Evolutionary conservation across 2,113 vertebrate genomes (phyloP), one percentile per base, ranked within the genome.

Genomic region (Callorhinus ursinus): DNA sequence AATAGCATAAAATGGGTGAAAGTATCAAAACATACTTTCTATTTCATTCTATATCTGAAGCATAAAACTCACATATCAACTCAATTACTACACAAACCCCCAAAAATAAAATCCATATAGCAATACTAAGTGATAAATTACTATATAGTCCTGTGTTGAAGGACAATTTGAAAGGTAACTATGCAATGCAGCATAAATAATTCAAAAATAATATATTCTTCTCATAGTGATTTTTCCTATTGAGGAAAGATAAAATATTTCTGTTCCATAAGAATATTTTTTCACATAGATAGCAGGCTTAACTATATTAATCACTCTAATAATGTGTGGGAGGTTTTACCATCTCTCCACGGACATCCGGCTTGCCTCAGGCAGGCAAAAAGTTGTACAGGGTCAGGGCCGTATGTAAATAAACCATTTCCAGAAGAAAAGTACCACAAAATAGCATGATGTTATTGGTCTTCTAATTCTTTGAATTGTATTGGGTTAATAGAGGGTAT

Each of bases 71-170:
- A 97, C 90, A 98, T 98, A 96, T 97, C 93, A 98, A 84, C 93
- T 97, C n/a, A 96, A 92, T 77, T 93, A 97, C 96, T 97, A 81
- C 12, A 98, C 42, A 93, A 92, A 96, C 95, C 87, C 96, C 94
- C 97, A 97, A 98, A 93, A 96, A 97, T 96, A 85, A 98, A 98
- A 91, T 96, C 93, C 90, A 89, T 85, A 98, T 96, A 96, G 94
- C 57, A 97, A 90, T 83, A 97, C 93, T 95, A 97, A 96, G 83
- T 95, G 93, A 93, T 95, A 97, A 98, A 97, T 97, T 86, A 90
- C 90, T 92, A 92, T 91, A 81, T 95, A 98, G 77, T 96, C 49
- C 46, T 96, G 22, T 53, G 53, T 88, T 96, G 67, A 96, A 98
- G 61, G 74, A 96, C 0, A 1, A 7, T 96, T 97, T 88, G 94